phyloP scores from a whole-genome alignment of 1,140 invertebrate species.

The Lysiphlebus fabarum region DNA sequence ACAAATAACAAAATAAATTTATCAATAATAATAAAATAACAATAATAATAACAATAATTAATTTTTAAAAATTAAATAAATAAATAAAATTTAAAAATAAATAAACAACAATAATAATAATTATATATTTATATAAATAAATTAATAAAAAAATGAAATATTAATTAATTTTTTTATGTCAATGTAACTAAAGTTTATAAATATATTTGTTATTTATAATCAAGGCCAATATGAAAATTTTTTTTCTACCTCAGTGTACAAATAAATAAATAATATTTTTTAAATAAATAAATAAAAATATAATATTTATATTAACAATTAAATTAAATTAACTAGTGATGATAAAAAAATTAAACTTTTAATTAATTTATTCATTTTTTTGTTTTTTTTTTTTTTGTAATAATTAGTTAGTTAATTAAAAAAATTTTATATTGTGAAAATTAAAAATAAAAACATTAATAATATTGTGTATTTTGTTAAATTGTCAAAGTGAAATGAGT shows the following conservation, averaged over 20 bases:
- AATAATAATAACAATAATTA: no score
- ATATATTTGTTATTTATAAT: not conserved
- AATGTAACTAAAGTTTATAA: constrained; percentile 43
- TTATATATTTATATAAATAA: not conserved
- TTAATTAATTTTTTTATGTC: constrained; percentile 43
- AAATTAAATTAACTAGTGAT: not conserved
- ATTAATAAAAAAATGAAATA: constrained; percentile 17
- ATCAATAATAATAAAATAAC: no score
- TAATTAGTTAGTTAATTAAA: no score
- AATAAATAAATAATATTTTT: constrained; percentile 28
- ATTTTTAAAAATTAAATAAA: no score
- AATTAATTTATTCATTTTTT: no score
- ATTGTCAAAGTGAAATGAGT: constrained; percentile 58
- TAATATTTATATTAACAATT: constrained; percentile 3
- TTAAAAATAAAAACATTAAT: constrained; percentile 12
- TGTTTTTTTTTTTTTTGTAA: no score
- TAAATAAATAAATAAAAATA: constrained; percentile 25
- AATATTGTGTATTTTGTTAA: constrained; percentile 26
- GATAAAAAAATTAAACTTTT: not conserved
- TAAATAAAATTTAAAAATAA: no score
- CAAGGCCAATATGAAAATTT: constrained; percentile 42
- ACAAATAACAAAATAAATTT: no score
- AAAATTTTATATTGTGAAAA: constrained; percentile 1
- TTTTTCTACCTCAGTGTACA: no score
- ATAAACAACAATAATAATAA: not conserved